Conservation (phyloP, 2,888 invertebrate species). For the Drosophila leonis region DNA sequence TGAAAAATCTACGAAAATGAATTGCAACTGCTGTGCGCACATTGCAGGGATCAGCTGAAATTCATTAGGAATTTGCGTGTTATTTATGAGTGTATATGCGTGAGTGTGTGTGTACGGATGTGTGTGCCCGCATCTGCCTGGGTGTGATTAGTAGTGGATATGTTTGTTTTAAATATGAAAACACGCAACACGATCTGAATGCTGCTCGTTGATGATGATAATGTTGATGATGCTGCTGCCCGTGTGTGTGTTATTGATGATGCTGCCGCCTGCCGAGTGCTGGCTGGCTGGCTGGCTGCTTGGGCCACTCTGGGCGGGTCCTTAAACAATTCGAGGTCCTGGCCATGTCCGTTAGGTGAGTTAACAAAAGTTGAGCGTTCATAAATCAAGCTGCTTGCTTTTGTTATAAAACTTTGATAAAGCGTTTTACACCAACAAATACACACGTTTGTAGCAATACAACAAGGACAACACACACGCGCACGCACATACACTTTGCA, state of each 20-base stretch:
- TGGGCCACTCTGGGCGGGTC: constrained; percentile 11
- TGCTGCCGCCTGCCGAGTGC: constrained; percentile 52
- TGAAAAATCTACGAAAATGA: constrained; percentile 80
- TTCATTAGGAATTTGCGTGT: constrained; percentile 81
- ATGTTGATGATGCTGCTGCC: constrained; percentile 24
- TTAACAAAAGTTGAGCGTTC: constrained; percentile 75
- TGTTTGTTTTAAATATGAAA: constrained; percentile 76
- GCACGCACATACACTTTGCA: constrained; percentile 54
- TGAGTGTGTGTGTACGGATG: constrained; percentile 17
- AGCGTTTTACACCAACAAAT: constrained; percentile 69
- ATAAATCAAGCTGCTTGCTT: constrained; percentile 74
- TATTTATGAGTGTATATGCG: constrained; percentile 68
- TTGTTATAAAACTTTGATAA: constrained; percentile 80
- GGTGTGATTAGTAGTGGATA: constrained; percentile 70
- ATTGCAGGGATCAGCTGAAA: constrained; percentile 79
- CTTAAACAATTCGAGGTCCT: constrained; percentile 22
- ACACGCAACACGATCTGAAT: constrained; percentile 51
- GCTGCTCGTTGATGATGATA: constrained; percentile 11
- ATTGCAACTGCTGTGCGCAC: constrained; percentile 73
- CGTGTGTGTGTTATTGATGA: constrained; percentile 66
- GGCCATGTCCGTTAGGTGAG: constrained; percentile 59
- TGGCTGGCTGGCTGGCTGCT: constrained; percentile 39
- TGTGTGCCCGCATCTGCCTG: constrained; percentile 39
- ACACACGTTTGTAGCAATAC: constrained; percentile 7
- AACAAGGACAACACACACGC: constrained; percentile 5